Conservation (phyloP, 2,888 invertebrate genomes). For the Metallyticus violacea region DNA sequence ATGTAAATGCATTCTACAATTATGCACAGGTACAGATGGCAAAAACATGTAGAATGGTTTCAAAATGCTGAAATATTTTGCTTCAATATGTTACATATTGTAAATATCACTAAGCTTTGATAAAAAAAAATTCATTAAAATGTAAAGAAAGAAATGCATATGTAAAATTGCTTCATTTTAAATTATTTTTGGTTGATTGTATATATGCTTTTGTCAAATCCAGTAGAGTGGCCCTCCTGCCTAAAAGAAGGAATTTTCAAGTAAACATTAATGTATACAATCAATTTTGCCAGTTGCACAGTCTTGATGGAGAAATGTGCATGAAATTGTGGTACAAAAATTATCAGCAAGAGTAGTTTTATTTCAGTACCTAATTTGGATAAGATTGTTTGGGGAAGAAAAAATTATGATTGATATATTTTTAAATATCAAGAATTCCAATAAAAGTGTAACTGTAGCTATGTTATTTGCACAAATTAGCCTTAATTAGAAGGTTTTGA, state of each 20-base stretch:
- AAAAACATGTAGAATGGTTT: background rate
- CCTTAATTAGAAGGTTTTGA: too few relatives aligned
- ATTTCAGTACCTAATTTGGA: too few relatives aligned
- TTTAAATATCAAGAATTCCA: too few relatives aligned
- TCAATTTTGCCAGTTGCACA: background rate
- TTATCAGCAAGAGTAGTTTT: too few relatives aligned
- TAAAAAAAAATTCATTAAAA: background rate
- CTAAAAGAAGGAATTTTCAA: background rate
- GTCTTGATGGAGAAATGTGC: too few relatives aligned
- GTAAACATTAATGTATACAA: background rate
- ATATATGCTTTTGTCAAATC: background rate
- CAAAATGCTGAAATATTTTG: too few relatives aligned
- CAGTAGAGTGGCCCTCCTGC: background rate
- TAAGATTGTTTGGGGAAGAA: too few relatives aligned
- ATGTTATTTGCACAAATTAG: too few relatives aligned
- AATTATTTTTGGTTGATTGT: background rate
- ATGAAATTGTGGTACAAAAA: too few relatives aligned
- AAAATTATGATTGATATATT: too few relatives aligned
- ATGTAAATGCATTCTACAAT: background rate
- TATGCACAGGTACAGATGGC: background rate
- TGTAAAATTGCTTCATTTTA: background rate
- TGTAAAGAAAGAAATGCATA: background rate
- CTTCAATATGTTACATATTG: background rate
- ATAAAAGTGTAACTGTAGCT: too few relatives aligned
- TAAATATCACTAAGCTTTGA: background rate